phyloP scores from a whole-genome alignment of 2,888 invertebrate species.

The Lepidocyrtoides sp. region DNA sequence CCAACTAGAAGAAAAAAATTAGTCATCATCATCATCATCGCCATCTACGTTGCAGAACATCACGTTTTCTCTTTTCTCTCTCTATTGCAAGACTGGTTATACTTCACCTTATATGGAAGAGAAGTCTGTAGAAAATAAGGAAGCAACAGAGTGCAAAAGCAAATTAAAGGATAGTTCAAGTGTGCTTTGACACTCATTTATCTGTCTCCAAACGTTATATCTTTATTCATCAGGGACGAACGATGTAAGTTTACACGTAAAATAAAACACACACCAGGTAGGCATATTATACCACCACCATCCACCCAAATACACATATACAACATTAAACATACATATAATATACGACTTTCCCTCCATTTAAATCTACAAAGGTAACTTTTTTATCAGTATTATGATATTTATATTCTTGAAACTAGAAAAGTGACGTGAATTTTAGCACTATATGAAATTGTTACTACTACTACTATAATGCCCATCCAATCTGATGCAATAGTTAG shows the following conservation, averaged over 20 bases:
- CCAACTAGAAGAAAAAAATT: conserved; percentile 12
- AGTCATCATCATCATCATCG: conserved; percentile 51
- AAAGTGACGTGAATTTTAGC: no score
- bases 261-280: background rate
- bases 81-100: background rate
- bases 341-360: background rate
- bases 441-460: background rate
- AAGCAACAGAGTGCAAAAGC: conserved; percentile 77
- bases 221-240: conserved; percentile 53
- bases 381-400: conserved; percentile 56
- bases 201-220: conserved; percentile 68
- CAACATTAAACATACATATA: background rate
- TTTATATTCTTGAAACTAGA: background rate
- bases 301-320: background rate
- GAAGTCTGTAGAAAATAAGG: conserved; percentile 50
- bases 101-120: background rate
- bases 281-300: background rate
- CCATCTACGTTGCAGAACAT: background rate
- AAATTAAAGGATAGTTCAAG: conserved; percentile 78
- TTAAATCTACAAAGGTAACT: conserved; percentile 1
- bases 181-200: conserved; percentile 76
- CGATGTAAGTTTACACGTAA: background rate
- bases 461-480: background rate
- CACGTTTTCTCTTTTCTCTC: conserved; percentile 49
- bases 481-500: background rate